Percentiles rank a stretch among this genome's conserved stretches.
Conservation (phyloP, 2,888 invertebrate species). For the Phanerotoma sp. region DNA sequence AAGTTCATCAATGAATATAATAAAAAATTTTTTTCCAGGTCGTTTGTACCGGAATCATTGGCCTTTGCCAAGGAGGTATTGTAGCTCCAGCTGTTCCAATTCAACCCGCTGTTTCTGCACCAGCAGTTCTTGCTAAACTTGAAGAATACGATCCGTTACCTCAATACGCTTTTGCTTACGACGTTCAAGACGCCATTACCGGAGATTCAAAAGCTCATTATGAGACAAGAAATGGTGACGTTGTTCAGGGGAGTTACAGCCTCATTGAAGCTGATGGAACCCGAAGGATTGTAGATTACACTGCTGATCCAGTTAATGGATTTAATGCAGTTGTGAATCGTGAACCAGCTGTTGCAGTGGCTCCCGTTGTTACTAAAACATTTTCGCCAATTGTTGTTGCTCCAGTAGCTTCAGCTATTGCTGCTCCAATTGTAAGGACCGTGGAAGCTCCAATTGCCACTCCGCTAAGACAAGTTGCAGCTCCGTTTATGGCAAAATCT, state of each 20-base stretch:
- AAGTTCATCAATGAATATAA: neutral
- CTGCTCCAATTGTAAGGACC: constrained; percentile 36
- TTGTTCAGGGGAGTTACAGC: constrained; percentile 49
- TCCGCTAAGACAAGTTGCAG: constrained; percentile 13
- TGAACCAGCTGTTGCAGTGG: constrained; percentile 39
- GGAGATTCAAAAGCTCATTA: constrained; percentile 52
- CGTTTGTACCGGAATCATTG: constrained; percentile 35
- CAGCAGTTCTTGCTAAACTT: constrained; percentile 37
- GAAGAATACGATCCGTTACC: constrained; percentile 47
- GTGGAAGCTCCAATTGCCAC: constrained; percentile 16
- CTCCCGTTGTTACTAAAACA: constrained; percentile 52
- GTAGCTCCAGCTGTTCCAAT: constrained; percentile 14
- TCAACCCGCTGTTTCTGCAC: constrained; percentile 29
- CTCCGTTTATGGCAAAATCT: constrained; percentile 20
- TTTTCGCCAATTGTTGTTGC: constrained; percentile 35
- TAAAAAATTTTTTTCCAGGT: constrained; percentile 15
- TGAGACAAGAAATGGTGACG: constrained; percentile 48
- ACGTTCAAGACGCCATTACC: constrained; percentile 48
- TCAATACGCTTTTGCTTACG: constrained; percentile 50
- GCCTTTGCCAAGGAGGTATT: constrained; percentile 8
- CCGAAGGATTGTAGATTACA: constrained; percentile 50
- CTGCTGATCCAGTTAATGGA: constrained; percentile 48
- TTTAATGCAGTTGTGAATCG: constrained; percentile 55
- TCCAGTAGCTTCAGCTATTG: constrained; percentile 33
- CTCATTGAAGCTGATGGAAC: constrained; percentile 51